Evolutionary conservation across 2,797 vertebrate genomes (phyloP).

Genomic region (Phalanger gymnotis): DNA sequence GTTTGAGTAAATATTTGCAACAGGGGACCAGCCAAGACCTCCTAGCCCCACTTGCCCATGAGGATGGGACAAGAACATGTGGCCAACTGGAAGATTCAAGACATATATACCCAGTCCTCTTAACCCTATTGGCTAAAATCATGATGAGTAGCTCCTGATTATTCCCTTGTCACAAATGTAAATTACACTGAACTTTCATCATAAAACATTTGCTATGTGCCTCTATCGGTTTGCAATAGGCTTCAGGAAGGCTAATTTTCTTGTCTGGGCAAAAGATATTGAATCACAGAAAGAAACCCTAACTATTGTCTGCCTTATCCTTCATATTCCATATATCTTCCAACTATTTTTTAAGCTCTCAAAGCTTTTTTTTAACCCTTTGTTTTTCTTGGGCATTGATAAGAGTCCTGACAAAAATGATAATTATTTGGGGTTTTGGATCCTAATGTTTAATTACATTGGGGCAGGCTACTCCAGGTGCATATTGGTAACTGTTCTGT

Average conservation of each 20-base stretch:
- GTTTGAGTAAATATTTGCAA: not conserved
- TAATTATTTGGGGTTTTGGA: not conserved
- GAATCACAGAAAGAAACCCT: slow-evolving; percentile 39
- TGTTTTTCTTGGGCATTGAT: slow-evolving; percentile 41
- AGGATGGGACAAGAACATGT: not conserved
- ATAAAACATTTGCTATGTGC: not conserved
- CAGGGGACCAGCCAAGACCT: not conserved
- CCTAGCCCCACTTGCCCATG: not conserved
- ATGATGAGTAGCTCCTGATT: not conserved
- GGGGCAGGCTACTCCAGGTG: not conserved
- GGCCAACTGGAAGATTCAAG: not conserved
- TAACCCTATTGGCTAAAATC: not conserved
- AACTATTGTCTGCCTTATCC: not conserved
- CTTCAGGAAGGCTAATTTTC: not conserved
- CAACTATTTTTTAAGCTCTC: not conserved
- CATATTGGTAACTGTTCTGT: not conserved
- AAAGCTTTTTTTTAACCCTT: not conserved
- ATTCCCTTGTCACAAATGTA: not conserved
- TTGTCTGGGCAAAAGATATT: not conserved
- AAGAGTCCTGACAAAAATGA: not conserved
- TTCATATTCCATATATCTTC: fast-evolving
- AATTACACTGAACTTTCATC: slow-evolving; percentile 21
- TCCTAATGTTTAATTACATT: not conserved
- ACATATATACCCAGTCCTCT: not conserved
- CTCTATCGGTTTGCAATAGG: not conserved